Evolutionary conservation across 2,113 vertebrate species (phyloP), one percentile per base, ranked within the genome.

Genomic region (Circaetus gallicus): DNA sequence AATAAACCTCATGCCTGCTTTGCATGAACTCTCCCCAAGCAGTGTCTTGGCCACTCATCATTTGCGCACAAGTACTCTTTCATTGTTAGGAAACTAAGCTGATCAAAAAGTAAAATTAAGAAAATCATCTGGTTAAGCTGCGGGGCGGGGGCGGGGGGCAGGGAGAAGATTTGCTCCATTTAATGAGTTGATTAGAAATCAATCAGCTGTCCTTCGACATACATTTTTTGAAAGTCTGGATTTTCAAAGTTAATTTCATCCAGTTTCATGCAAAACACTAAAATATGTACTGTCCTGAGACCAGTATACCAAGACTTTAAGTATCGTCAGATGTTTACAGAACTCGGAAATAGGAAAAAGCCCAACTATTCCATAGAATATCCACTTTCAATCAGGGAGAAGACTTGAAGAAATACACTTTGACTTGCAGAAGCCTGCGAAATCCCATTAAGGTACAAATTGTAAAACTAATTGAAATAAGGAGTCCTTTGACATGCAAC

Each of bases 251-350:
- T 66, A 42, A 79, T 89, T 92, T 82, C 19, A 56, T n/a, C n/a
- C 32, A 49, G 24, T 66, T 81, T 50, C n/a, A 82, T 4, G 8
- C 13, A 89, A 73, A 89, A 83, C 26, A 81, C 21, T 18, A 65
- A 80, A 90, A 81, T 45, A 83, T 0, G 3, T 63, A 15, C 47
- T 52, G 31, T 38, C 22, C 65, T 22, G 59, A 93, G 95, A 95
- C 91, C 69, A 3, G 80, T 36, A 82, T 80, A 97, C 76, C 82
- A 34, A 80, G 56, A 91, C 90, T 97, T 92, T 25, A 74, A 93
- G 52, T 76, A 85, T 7, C 74, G 66, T 98, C 98, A 98, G 98
- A 98, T 98, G 97, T 98, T 98, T 98, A 98, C 96, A 98, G 97
- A 98, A 98, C 67, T 72, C 56, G 81, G 88, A 94, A 93, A 79